Evolutionary conservation across 2,113 vertebrate genomes (phyloP).

Genomic region (Alces alces): DNA sequence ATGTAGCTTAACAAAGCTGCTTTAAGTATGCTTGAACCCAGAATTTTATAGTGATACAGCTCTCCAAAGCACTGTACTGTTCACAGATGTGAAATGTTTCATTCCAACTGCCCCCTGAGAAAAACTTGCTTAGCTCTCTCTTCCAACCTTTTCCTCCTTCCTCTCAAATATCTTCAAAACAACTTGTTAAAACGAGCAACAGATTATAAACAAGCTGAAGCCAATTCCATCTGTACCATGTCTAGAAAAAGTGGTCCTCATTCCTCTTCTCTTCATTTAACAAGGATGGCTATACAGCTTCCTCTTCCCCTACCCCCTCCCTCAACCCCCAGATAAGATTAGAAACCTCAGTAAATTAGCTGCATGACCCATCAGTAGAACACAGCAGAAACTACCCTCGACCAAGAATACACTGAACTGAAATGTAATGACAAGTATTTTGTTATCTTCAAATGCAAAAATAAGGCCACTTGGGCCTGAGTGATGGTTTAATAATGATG

Average conservation of each 20-base stretch:
- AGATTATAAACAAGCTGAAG: slow-evolving; percentile 5
- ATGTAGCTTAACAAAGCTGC: not conserved
- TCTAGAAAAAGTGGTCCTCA: not conserved
- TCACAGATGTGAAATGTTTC: slow-evolving; percentile 3
- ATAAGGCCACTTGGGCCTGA: not conserved
- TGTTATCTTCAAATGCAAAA: slow-evolving; percentile 13
- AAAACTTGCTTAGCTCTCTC: not conserved
- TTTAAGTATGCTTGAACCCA: not conserved
- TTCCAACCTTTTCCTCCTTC: not conserved
- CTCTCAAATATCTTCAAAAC: slow-evolving; percentile 28
- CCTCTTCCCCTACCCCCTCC: not conserved
- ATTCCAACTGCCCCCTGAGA: not conserved
- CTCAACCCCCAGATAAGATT: not conserved
- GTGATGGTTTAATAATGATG: not conserved
- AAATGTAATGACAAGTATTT: slow-evolving; percentile 29
- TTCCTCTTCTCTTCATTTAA: not conserved
- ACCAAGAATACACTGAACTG: not conserved
- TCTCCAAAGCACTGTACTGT: not conserved
- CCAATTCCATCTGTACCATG: not conserved
- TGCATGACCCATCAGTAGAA: not conserved
- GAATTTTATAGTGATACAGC: not conserved
- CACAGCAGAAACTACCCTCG: not conserved
- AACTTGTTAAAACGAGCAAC: slow-evolving; percentile 11
- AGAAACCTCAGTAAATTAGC: not conserved
- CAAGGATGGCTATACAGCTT: not conserved